A percentile compares a stretch with the other conserved stretches of the same genome.
Conservation (phyloP, 1,140 invertebrate species). For the Pteromalus puparum region DNA sequence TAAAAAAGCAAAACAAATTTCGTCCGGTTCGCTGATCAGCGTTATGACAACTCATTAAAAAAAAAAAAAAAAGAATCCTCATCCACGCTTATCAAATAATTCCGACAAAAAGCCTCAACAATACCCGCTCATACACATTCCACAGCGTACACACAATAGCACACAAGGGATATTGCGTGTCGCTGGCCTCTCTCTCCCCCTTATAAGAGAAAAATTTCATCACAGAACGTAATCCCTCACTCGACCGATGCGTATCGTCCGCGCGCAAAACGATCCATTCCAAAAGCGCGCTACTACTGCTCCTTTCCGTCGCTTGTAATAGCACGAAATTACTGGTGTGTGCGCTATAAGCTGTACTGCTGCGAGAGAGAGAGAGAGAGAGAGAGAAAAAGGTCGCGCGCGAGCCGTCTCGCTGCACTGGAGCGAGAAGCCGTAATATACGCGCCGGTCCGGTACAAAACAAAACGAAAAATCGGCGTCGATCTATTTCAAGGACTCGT, state of each 20-base stretch:
- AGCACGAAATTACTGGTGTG: neutral
- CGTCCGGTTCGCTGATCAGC: neutral
- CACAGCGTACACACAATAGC: neutral
- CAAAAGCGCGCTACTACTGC: too few relatives aligned
- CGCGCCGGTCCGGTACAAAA: neutral
- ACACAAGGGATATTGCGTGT: neutral
- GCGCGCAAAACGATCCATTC: neutral
- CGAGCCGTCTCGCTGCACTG: slow-evolving; percentile 7
- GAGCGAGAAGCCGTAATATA: neutral
- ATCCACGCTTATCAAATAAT: neutral
- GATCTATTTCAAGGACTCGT: slow-evolving; percentile 35
- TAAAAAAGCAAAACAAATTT: neutral
- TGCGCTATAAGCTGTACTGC: neutral
- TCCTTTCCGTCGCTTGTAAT: slow-evolving; percentile 9
- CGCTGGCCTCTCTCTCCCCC: too few relatives aligned
- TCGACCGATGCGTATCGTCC: neutral
- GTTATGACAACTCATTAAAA: neutral
- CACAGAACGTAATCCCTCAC: neutral
- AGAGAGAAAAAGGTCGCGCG: neutral
- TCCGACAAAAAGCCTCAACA: neutral
- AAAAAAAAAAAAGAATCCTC: too few relatives aligned
- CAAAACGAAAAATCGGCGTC: slow-evolving; percentile 29
- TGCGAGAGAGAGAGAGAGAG: too few relatives aligned
- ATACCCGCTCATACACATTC: neutral
- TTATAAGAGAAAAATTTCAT: neutral